Conservation (phyloP, 2,113 vertebrate genomes). For the Heptranchias perlo region DNA sequence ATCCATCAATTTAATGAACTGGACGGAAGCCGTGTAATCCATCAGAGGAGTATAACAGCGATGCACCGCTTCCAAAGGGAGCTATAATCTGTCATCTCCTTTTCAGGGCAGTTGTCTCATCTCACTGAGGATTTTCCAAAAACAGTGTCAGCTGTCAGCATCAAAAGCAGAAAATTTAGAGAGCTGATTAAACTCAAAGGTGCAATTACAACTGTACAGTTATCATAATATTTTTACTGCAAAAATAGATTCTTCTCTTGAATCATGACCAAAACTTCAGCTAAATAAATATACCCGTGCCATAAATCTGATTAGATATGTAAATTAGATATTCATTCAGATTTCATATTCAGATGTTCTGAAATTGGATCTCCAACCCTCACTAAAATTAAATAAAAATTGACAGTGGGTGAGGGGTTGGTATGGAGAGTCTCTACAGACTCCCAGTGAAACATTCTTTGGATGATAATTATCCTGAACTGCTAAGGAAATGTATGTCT, state of each 20-base stretch:
- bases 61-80: background rate
- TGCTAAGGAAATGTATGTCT: no score
- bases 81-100: background rate
- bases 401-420: background rate
- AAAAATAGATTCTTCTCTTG: background rate
- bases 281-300: background rate
- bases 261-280: background rate
- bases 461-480: background rate
- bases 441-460: background rate
- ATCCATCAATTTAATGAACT: constrained; percentile 31
- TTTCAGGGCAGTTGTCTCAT: background rate
- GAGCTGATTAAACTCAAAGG: constrained; percentile 5
- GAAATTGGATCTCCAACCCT: background rate
- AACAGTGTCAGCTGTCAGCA: no score
- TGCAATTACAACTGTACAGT: background rate
- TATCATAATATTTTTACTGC: background rate
- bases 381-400: background rate
- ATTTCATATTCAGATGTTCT: background rate
- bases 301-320: background rate
- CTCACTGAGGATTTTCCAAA: background rate
- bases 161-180: background rate
- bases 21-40: background rate
- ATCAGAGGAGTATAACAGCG: background rate
- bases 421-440: background rate
- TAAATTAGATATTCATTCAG: background rate